Evolutionary conservation across 2,888 invertebrate species (phyloP), one percentile per base, ranked within the genome.

Genomic region (Tiphia femorata): DNA sequence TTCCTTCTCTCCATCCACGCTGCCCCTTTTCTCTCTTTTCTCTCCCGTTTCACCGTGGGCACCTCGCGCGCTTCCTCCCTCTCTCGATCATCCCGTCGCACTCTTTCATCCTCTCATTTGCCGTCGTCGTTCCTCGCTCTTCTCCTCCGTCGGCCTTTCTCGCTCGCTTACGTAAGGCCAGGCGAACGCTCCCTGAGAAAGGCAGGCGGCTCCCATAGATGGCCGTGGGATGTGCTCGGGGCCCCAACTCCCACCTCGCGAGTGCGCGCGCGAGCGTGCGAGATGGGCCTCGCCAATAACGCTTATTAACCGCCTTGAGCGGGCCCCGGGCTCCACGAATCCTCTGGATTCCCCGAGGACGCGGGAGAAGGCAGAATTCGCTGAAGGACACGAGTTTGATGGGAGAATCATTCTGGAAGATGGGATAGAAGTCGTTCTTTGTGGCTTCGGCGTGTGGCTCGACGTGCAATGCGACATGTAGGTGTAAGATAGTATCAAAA

Each of bases 151-250:
- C n/a, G n/a, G n/a, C n/a, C n/a, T n/a, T n/a, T n/a, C n/a, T n/a
- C n/a, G n/a, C n/a, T 20, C 41, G 42, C 63, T 64, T 62, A 58
- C 52, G 61, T 67, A 65, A 73, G 65, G 42, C 51, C 43, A 59
- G 53, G 33, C 53, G 64, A 67, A 66, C 67, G 67, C 66, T 75
- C 72, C 75, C 70, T 78, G 81, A 78, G 80, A 81, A 79, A 79
- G 75, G 72, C 72, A 67, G 67, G 61, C 71, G 70, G 70, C 71
- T 78, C 74, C 75, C 75, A 72, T 75, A 74, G 74, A 79, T 79
- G 73, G 79, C 81, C 81, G 81, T 81, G 81, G 81, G 81, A 81
- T 66, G 79, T 66, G 76, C 79, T 81, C 60, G 64, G 67, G 80
- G 80, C 75, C 74, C 67, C 69, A 75, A 80, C 77, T 80, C 80